These are phyloP conservation scores for Limnephilus auricula DNA, from an alignment of 2,888 invertebrate genomes.

Conservation along the genomic window DNA sequence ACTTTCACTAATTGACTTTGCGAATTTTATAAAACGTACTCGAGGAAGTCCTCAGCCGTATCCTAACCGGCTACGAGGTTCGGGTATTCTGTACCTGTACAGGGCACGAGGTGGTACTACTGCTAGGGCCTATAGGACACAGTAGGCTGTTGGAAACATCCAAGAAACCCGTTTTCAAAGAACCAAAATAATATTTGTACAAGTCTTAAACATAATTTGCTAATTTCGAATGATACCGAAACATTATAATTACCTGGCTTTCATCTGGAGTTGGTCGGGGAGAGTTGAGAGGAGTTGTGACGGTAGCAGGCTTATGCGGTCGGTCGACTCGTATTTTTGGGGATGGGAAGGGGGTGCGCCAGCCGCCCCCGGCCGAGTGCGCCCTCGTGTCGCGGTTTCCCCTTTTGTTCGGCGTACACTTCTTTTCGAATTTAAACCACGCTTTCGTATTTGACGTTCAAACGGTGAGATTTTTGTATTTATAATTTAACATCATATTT, in stretches of 20 bases:
- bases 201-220: constrained; percentile 40
- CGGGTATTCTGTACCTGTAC: background rate
- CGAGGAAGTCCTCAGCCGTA: constrained; percentile 5
- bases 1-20: constrained; percentile 45
- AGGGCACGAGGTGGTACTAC: background rate
- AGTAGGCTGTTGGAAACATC: background rate
- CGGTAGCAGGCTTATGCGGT: constrained; percentile 35
- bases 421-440: background rate
- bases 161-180: constrained; percentile 29
- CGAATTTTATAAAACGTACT: constrained; percentile 29
- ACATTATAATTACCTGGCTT: constrained; percentile 55
- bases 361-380: background rate
- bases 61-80: background rate
- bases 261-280: constrained; percentile 40
- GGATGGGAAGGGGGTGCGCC: background rate
- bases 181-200: constrained; percentile 42
- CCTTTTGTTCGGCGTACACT: background rate
- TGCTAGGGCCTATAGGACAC: background rate
- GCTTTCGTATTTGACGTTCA: background rate
- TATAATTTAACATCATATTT: background rate
- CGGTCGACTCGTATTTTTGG: constrained; percentile 24
- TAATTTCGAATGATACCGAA: constrained; percentile 38
- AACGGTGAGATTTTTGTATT: background rate
- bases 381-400: background rate
- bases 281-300: constrained; percentile 15